Conservation (phyloP, 2,797 vertebrate species). For the Sebastes itinus region DNA sequence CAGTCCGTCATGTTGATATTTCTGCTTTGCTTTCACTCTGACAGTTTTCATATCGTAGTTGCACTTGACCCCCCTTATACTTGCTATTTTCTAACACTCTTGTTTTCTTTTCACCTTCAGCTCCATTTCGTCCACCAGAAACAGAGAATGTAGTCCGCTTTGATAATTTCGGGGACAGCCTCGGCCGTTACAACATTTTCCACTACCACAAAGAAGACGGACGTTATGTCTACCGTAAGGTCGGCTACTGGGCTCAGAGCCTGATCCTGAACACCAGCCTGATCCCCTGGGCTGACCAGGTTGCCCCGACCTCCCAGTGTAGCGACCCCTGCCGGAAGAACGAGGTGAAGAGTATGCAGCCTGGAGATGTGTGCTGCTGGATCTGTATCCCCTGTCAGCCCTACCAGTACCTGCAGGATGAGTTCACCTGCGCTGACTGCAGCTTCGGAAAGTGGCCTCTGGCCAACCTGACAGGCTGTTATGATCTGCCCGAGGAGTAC, state of each 20-base stretch:
- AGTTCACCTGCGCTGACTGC: constrained; percentile 95
- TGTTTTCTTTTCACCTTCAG: constrained; percentile 56
- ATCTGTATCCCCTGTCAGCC: constrained; percentile 97
- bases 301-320: constrained; percentile 91
- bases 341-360: constrained; percentile 97
- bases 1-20: background rate
- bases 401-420: constrained; percentile 92
- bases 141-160: constrained; percentile 90
- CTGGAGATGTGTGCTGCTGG: constrained; percentile 98
- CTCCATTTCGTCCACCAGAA: constrained; percentile 75
- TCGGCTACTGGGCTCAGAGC: constrained; percentile 95
- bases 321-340: constrained; percentile 97
- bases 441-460: constrained; percentile 96
- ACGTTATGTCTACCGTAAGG: constrained; percentile 90
- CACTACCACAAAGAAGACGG: constrained; percentile 87
- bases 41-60: constrained; percentile 83
- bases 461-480: constrained; percentile 92
- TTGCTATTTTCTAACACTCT: background rate
- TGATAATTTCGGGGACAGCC: constrained; percentile 93
- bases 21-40: background rate
- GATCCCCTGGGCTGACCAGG: constrained; percentile 88
- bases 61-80: background rate
- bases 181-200: constrained; percentile 98
- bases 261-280: constrained; percentile 90
- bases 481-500: constrained; percentile 94